Evolutionary conservation across 2,888 invertebrate species (phyloP).

Genomic region (Operophtera brumata): DNA sequence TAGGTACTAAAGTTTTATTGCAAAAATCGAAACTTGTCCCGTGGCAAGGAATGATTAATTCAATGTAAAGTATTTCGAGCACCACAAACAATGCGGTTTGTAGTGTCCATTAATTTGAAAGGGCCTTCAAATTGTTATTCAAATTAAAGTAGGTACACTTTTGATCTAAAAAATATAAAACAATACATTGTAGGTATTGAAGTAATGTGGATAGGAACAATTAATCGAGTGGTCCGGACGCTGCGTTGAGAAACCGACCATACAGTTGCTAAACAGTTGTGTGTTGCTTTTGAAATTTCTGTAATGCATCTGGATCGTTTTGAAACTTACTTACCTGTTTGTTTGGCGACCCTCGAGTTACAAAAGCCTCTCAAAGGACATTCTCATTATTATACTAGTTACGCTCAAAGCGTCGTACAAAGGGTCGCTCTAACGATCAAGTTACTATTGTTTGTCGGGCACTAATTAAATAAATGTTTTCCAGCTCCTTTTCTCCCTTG

Average conservation of each 20-base stretch:
- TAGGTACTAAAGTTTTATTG: conserved; percentile 57
- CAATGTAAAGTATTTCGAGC: conserved; percentile 17
- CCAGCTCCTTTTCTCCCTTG: conserved; percentile 48
- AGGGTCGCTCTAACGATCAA: conserved; percentile 67
- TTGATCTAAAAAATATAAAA: conserved; percentile 39
- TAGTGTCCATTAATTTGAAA: conserved; percentile 22
- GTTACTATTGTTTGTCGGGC: conserved; percentile 73
- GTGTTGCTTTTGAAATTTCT: conserved; percentile 67
- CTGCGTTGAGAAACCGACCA: conserved; percentile 73
- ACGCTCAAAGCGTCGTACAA: conserved; percentile 59
- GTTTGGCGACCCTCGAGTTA: conserved; percentile 62
- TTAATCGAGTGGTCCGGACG: conserved; percentile 78
- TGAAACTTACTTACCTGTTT: conserved; percentile 79
- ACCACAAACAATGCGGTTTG: conserved; percentile 15
- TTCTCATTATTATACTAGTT: conserved; percentile 63
- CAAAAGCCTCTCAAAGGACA: conserved; percentile 67
- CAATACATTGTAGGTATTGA: conserved; percentile 61
- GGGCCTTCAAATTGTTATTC: conserved; percentile 35
- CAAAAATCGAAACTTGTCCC: conserved; percentile 53
- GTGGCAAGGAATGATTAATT: conserved; percentile 35
- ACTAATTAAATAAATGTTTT: conserved; percentile 75
- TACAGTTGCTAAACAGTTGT: conserved; percentile 70
- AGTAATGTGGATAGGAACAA: conserved; percentile 69
- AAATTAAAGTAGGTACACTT: conserved; percentile 35
- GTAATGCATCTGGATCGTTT: conserved; percentile 80